A percentile compares a stretch with the other conserved stretches of the same genome.
Conservation (phyloP, 2,113 vertebrate genomes). For the Heloderma charlesbogerti region DNA sequence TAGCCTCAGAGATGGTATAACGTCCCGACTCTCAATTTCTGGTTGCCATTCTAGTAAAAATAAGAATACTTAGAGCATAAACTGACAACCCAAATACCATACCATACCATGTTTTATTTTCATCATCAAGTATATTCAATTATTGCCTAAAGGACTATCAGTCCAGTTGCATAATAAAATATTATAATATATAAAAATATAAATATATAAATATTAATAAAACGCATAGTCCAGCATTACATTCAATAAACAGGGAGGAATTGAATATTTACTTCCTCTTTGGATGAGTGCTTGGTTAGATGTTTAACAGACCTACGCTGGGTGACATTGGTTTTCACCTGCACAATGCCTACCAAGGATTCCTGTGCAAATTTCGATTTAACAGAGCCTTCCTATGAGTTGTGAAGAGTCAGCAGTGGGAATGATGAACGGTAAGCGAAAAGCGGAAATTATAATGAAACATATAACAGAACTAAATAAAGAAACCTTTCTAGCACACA, state of each 20-base stretch:
- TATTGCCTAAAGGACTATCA: not conserved
- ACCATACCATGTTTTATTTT: not conserved
- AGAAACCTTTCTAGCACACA: slow-evolving; percentile 8
- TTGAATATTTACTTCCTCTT: not conserved
- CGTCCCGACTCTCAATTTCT: not conserved
- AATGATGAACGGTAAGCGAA: slow-evolving; percentile 91
- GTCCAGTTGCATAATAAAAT: not conserved
- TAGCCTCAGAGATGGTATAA: not conserved
- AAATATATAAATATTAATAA: no score
- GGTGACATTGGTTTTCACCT: slow-evolving; percentile 97
- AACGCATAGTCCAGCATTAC: not conserved
- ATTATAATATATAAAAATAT: no score
- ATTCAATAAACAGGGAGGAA: not conserved
- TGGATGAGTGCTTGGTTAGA: slow-evolving; percentile 78
- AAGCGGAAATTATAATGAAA: slow-evolving; percentile 37
- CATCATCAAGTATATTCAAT: not conserved
- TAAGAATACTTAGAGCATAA: not conserved
- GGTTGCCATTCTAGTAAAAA: not conserved
- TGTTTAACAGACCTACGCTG: slow-evolving; percentile 99
- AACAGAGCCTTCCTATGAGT: slow-evolving; percentile 94
- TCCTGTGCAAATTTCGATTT: slow-evolving; percentile 93
- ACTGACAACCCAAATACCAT: not conserved
- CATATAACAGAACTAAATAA: not conserved
- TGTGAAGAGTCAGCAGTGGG: slow-evolving; percentile 95
- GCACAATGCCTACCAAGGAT: slow-evolving; percentile 97